A percentile compares a stretch with the other conserved stretches of the same genome.
phyloP scores from a whole-genome alignment of 2,113 vertebrate genomes.

The Coregonus clupeaformis region DNA sequence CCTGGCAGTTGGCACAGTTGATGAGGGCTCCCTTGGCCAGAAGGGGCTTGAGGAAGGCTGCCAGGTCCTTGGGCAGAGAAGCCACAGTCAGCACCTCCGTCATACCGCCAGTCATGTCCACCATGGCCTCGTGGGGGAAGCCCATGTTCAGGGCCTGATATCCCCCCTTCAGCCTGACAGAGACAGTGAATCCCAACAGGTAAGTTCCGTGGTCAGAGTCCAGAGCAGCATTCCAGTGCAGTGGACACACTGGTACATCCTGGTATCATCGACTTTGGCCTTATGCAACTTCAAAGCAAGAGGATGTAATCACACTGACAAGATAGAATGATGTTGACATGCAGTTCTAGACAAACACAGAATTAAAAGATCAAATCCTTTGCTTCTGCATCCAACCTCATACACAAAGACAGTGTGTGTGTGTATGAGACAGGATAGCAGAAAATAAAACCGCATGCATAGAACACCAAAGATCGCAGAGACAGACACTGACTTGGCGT shows the following conservation, averaged over 20 bases:
- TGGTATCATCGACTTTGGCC: background rate
- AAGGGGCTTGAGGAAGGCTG: constrained; percentile 49
- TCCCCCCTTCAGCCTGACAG: constrained; percentile 73
- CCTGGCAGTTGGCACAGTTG: constrained; percentile 73
- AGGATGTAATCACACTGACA: background rate
- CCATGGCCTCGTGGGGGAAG: constrained; percentile 77
- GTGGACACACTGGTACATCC: background rate
- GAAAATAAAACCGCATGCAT: background rate
- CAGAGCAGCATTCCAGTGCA: background rate
- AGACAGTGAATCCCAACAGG: background rate
- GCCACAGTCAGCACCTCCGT: constrained; percentile 58
- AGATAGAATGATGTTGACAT: background rate
- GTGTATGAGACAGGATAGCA: background rate
- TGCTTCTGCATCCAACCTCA: too few species aligned
- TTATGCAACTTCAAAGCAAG: background rate
- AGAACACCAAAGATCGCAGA: background rate
- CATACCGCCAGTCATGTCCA: constrained; percentile 75
- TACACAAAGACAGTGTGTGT: too few species aligned
- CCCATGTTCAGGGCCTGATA: constrained; percentile 76
- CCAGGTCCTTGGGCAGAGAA: constrained; percentile 47
- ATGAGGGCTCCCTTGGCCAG: constrained; percentile 72
- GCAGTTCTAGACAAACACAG: background rate
- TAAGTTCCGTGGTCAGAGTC: background rate
- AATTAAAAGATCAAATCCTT: too few species aligned
- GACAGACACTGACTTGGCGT: constrained; percentile 71